Percentiles rank a stretch among this genome's conserved stretches.
These are phyloP conservation scores for Coregonus clupeaformis DNA, from an alignment of 2,113 vertebrate species.

Conservation along the genomic window DNA sequence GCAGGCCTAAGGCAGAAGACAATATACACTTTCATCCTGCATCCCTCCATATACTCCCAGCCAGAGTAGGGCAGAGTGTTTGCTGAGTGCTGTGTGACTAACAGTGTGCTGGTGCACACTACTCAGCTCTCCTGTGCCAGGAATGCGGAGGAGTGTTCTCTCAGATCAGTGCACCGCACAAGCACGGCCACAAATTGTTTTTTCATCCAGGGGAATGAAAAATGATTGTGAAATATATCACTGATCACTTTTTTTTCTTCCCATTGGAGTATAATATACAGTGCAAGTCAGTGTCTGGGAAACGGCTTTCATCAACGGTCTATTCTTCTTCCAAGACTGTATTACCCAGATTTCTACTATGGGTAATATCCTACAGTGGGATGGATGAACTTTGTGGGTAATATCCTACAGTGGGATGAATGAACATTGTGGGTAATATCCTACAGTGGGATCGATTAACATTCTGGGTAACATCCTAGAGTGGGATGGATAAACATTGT, in stretches of 20 bases:
- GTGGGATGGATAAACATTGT: no score
- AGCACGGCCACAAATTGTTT: constrained; percentile 35
- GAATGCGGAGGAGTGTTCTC: constrained; percentile 46
- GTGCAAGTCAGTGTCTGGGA: background rate
- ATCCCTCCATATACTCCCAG: constrained; percentile 54
- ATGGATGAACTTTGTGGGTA: background rate
- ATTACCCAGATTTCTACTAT: background rate
- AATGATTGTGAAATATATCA: background rate
- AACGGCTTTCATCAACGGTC: background rate
- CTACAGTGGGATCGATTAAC: no score
- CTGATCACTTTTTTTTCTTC: background rate
- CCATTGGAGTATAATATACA: background rate
- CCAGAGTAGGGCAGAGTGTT: constrained; percentile 19
- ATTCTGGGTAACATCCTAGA: no score
- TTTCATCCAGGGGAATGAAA: constrained; percentile 14
- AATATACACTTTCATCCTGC: constrained; percentile 53
- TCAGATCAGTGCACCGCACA: constrained; percentile 6
- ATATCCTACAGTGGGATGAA: background rate
- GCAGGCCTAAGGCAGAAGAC: constrained; percentile 37
- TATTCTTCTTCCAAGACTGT: background rate
- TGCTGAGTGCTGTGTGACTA: constrained; percentile 51
- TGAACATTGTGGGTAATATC: no score
- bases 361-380: background rate
- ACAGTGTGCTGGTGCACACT: constrained; percentile 45
- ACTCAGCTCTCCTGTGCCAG: constrained; percentile 40